Evolutionary conservation across 30 jellyfish, hydroid and myxozoan genomes (phyloP).

Genomic region (Catostylus mosaicus): DNA sequence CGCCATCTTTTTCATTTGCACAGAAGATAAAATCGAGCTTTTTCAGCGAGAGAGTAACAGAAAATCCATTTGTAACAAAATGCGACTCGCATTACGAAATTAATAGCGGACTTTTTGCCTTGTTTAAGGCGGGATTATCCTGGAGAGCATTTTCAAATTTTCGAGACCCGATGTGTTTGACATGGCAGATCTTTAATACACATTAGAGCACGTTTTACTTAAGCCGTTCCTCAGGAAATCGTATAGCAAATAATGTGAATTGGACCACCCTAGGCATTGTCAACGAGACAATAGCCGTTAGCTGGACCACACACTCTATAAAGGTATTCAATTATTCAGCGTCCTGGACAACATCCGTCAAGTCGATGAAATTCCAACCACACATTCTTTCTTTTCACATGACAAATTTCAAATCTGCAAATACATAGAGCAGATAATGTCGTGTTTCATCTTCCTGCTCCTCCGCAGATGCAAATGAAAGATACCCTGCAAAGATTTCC

Average conservation of each 20-base stretch:
- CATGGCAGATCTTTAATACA: constrained; percentile 20
- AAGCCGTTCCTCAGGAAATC: constrained; percentile 21
- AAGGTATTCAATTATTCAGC: not conserved
- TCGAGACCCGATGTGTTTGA: constrained; percentile 12
- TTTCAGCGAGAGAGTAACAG: not conserved
- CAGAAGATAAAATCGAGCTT: no score
- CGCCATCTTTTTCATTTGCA: no score
- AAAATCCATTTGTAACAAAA: not conserved
- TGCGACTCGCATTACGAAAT: not conserved
- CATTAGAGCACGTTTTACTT: constrained; percentile 1
- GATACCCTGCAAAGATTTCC: no score
- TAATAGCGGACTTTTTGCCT: not conserved
- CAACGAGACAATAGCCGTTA: not conserved
- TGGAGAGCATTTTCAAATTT: not conserved
- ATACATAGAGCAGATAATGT: not conserved
- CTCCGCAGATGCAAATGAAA: no score
- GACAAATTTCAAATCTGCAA: no score
- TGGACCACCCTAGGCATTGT: constrained; percentile 21
- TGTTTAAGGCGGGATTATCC: constrained; percentile 26
- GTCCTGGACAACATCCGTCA: constrained; percentile 15
- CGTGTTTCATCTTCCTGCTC: not conserved
- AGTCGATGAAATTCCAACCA: constrained; percentile 23
- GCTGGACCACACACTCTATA: constrained; percentile 34
- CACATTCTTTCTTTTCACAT: no score
- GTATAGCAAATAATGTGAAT: constrained; percentile 8